Evolutionary conservation across 2,113 vertebrate genomes (phyloP).

Genomic region (Rhinolophus ferrumequinum): DNA sequence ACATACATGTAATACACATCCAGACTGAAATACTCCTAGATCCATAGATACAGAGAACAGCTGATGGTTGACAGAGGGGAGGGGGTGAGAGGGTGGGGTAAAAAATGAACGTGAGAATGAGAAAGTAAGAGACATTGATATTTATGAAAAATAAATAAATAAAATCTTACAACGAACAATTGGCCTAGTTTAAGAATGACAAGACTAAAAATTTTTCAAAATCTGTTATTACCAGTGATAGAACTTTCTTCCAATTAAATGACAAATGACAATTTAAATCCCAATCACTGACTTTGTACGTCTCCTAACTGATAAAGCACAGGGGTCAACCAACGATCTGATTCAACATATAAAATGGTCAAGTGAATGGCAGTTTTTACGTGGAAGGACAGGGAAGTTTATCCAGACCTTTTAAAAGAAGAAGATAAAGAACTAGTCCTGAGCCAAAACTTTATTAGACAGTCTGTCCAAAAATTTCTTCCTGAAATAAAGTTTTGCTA

Average conservation of each 20-base stretch:
- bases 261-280: no score
- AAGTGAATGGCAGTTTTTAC: background rate
- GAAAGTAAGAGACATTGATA: no score
- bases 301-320: background rate
- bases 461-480: background rate
- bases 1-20: no score
- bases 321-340: background rate
- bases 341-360: background rate
- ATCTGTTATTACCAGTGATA: background rate
- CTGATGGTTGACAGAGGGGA: no score
- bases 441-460: background rate
- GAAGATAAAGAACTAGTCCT: background rate
- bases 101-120: no score
- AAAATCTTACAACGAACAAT: background rate
- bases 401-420: background rate
- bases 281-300: background rate
- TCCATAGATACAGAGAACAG: no score
- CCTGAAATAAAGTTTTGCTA: background rate
- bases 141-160: no score
- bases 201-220: background rate
- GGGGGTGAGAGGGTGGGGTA: no score
- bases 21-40: background rate
- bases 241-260: background rate
- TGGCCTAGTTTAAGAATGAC: background rate
- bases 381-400: background rate